Evolutionary conservation across 2,113 vertebrate species (phyloP).

Genomic region (Salvelinus namaycush): DNA sequence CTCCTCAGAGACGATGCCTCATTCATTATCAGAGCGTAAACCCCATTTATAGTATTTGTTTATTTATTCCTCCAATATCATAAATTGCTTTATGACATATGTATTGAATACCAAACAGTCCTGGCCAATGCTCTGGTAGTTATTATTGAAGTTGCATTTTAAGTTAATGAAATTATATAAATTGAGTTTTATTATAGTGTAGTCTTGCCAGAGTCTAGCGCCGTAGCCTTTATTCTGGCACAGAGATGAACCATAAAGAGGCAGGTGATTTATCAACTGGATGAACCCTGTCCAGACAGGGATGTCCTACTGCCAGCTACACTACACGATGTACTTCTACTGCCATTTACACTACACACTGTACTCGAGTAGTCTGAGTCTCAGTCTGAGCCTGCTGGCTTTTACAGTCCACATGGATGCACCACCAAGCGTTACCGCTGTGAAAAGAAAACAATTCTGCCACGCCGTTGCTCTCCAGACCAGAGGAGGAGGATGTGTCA

Average conservation of each 20-base stretch:
- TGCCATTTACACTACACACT: not conserved
- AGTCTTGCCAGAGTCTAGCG: constrained; percentile 25
- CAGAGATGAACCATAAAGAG: constrained; percentile 25
- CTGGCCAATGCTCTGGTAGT: constrained; percentile 5
- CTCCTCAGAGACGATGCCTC: no score
- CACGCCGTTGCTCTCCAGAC: not conserved
- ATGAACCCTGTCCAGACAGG: not conserved
- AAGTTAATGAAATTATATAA: constrained; percentile 32
- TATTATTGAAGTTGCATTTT: constrained; percentile 21
- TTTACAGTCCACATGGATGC: constrained; percentile 9
- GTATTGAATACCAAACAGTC: not conserved
- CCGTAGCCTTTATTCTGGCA: constrained; percentile 20
- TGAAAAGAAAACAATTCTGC: not conserved
- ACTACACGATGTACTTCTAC: no score
- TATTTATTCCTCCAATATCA: constrained; percentile 6
- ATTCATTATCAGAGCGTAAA: not conserved
- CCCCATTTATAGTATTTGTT: constrained; percentile 5
- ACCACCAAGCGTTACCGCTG: not conserved
- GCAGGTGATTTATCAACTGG: constrained; percentile 18
- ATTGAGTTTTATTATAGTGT: constrained; percentile 26
- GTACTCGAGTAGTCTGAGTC: not conserved
- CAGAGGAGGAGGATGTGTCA: not conserved
- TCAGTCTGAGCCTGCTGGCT: not conserved
- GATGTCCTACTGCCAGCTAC: not conserved
- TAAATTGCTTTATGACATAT: constrained; percentile 7